Percentiles rank a stretch among this genome's conserved stretches.
phyloP scores from a whole-genome alignment of 2,113 vertebrate genomes.

The Turdus rufiventris region DNA sequence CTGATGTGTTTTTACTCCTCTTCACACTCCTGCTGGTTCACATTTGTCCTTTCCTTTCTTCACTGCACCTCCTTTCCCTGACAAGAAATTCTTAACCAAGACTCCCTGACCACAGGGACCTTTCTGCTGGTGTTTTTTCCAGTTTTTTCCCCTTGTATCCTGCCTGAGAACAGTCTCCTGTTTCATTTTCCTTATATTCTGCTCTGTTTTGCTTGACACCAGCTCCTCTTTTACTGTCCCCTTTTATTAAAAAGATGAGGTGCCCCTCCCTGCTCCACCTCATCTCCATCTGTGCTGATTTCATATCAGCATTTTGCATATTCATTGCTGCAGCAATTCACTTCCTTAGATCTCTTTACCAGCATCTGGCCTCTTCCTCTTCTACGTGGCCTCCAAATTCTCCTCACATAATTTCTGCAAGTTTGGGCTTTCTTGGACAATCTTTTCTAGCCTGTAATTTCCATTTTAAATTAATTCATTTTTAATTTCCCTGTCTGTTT shows the following conservation, averaged over 20 bases:
- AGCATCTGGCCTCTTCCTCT: not conserved
- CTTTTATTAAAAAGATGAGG: not conserved
- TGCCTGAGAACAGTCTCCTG: not conserved
- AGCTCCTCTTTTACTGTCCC: not conserved
- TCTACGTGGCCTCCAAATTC: not conserved
- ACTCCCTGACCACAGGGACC: not conserved
- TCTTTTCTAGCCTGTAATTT: not conserved
- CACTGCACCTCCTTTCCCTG: not conserved
- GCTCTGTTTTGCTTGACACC: not conserved
- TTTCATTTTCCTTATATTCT: not conserved
- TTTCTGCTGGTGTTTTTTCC: not conserved
- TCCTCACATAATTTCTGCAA: not conserved
- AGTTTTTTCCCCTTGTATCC: not conserved
- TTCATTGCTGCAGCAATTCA: not conserved
- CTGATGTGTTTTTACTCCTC: not conserved
- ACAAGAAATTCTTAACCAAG: not conserved
- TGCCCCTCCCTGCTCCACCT: not conserved
- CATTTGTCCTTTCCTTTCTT: not conserved
- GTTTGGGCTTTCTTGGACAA: not conserved
- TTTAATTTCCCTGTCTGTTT: not conserved
- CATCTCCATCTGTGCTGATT: not conserved
- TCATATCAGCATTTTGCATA: not conserved
- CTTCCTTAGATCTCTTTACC: not conserved
- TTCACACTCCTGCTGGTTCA: not conserved
- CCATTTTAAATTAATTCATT: not conserved